Base-by-base conservation (phyloP, 2,797 vertebrate genomes). In the Gorsachius magnificus region DNA sequence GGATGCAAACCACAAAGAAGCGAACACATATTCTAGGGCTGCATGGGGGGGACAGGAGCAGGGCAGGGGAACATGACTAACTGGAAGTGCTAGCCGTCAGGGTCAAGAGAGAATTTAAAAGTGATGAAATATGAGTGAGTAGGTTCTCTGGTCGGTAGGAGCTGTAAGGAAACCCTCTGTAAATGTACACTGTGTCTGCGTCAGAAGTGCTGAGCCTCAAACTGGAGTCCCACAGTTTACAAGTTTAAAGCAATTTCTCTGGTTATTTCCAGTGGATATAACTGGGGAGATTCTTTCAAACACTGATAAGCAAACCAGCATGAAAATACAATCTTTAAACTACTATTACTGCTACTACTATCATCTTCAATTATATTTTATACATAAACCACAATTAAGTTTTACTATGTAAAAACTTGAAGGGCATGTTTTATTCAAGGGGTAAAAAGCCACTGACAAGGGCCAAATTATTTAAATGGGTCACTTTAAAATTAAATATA, bases 211-310 rank as follows among this genome's bases (percentile, higher is more conserved):
- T 57, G 46, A 38, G 56, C 24, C 64, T 64, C 57, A 85, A n/a
- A 53, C 13, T 41, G 28, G 63, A 31, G 25, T 46, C 45, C 33
- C 41, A 22, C 0, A 0, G 41, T 33, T 72, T 60, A 19, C 46
- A 43, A 71, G 25, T 54, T 50, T 56, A 41, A 78, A 71, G 35
- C 3, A 12, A 43, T 51, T 91, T 76, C 74, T 61, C 35, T 36
- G 29, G 6, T 54, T 70, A 46, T 77, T 87, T 77, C 74, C 54
- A 29, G 16, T 17, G 51, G 25, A 26, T 57, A 4, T 28, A 65
- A 12, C 28, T n/a, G 21, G 5, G 18, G 9, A 83, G 26, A 21
- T 65, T 70, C 22, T 18, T 36, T 64, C 56, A 71, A 72, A 84
- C 8, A 51, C 26, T 13, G 16, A 36, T 46, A 81, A 83, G 14